Conservation (phyloP, 2,797 vertebrate genomes). For the Cyprinella venusta region DNA sequence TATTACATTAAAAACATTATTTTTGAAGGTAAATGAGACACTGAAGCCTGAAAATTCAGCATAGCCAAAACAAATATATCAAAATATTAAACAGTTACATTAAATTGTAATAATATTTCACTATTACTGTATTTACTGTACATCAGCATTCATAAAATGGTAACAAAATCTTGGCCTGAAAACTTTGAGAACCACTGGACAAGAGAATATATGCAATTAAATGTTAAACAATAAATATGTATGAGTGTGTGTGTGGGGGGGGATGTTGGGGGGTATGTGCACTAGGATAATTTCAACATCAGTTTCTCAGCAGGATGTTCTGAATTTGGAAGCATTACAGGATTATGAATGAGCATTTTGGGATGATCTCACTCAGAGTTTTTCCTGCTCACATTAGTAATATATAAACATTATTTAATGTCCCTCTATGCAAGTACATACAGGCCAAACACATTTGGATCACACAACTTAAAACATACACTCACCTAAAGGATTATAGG, state of each 20-base stretch:
- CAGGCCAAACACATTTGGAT: neutral
- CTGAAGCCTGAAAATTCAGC: no score
- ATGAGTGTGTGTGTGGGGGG: no score
- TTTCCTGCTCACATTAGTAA: slow-evolving; percentile 6
- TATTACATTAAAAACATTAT: no score
- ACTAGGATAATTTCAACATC: neutral
- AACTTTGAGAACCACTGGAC: neutral
- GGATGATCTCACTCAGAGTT: slow-evolving; percentile 20
- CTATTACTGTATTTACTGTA: no score
- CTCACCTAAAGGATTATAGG: neutral
- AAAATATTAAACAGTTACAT: no score
- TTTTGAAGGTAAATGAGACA: no score
- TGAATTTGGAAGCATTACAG: neutral
- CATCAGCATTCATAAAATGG: neutral
- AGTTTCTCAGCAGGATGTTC: neutral
- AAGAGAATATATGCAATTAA: no score
- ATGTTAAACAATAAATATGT: no score
- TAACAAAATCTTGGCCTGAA: neutral
- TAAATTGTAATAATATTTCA: no score
- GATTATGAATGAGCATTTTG: slow-evolving; percentile 7
- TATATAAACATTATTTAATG: slow-evolving; percentile 11
- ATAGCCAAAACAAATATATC: no score
- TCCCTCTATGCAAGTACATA: slow-evolving; percentile 8
- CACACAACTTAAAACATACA: slow-evolving; percentile 1
- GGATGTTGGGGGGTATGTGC: no score